These are phyloP conservation scores for Falco berigora DNA, from an alignment of 2,797 vertebrate genomes.

Conservation along the genomic window DNA sequence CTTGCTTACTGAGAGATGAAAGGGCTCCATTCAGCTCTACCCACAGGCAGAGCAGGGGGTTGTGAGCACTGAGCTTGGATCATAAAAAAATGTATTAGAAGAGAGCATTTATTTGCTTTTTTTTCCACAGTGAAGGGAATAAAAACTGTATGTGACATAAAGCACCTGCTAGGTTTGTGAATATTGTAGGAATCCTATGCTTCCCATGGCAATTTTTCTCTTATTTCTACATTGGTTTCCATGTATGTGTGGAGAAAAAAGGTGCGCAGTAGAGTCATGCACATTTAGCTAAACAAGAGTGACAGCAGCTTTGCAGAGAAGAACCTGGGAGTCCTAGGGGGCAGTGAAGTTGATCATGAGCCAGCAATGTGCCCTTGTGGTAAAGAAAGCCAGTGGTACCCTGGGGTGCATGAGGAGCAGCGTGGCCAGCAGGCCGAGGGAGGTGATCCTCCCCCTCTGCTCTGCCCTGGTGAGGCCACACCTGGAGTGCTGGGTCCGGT, in stretches of 20 bases:
- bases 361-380: neutral
- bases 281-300: neutral
- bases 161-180: neutral
- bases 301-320: neutral
- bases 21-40: neutral
- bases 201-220: neutral
- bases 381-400: neutral
- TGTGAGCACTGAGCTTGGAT: neutral
- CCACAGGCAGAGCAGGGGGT: neutral
- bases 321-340: neutral
- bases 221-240: neutral
- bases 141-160: neutral
- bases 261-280: rapidly evolving
- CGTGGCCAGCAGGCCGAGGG: neutral
- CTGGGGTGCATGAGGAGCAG: neutral
- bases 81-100: neutral
- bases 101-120: neutral
- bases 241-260: neutral
- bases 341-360: neutral
- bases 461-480: neutral
- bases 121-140: neutral
- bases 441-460: neutral
- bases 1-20: neutral
- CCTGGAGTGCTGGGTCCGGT: neutral
- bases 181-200: neutral